Evolutionary conservation across 2,797 vertebrate genomes (phyloP).

Genomic region (Sebastolobus altivelis): DNA sequence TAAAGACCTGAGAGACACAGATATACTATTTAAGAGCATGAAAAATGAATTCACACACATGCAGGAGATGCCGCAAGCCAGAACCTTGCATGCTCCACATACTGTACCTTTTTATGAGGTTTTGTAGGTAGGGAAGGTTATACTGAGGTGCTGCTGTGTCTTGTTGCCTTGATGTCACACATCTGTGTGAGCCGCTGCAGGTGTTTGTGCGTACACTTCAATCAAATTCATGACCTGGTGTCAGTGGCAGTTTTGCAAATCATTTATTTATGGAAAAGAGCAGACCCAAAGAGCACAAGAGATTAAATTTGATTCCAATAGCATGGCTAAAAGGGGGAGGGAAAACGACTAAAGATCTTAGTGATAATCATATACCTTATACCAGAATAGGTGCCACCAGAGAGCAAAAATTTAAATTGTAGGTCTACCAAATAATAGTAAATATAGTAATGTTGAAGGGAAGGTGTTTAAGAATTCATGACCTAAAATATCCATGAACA

Average conservation of each 20-base stretch:
- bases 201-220: not conserved
- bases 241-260: constrained; percentile 43
- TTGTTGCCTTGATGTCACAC: not conserved
- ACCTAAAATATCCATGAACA: not conserved
- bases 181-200: not conserved
- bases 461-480: not conserved
- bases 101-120: constrained; percentile 27
- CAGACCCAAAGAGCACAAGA: not conserved
- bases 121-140: not conserved
- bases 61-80: not conserved
- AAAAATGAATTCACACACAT: not conserved
- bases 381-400: not conserved
- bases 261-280: constrained; percentile 38
- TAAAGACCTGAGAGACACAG: constrained; percentile 25
- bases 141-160: not conserved
- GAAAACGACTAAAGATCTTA: not conserved
- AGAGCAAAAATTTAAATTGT: not conserved
- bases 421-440: not conserved
- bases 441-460: not conserved
- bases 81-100: not conserved
- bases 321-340: not conserved
- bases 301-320: not conserved
- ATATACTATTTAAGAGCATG: not conserved
- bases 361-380: not conserved
- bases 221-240: not conserved